Percentiles rank a stretch among this genome's conserved stretches.
Conservation (phyloP, 64 coral and sea anemone genomes). For the Actinia equina region DNA sequence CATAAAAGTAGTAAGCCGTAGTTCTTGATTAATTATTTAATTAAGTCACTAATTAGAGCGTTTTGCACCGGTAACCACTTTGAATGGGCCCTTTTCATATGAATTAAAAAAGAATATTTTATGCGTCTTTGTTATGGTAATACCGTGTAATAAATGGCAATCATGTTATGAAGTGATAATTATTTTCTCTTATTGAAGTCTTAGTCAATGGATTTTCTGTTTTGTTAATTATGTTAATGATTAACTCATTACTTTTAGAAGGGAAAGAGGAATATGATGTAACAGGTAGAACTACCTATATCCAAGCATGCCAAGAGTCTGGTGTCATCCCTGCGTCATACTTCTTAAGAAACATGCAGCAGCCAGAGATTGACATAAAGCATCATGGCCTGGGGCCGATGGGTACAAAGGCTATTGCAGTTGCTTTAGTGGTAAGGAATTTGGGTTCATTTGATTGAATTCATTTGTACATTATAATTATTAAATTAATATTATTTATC, state of each 20-base stretch:
- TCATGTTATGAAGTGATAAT: too few species aligned
- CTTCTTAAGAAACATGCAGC: constrained; percentile 87
- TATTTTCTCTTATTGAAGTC: too few species aligned
- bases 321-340: constrained; percentile 89
- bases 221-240: not conserved
- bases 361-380: constrained; percentile 87
- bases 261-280: constrained; percentile 98
- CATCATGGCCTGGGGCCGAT: constrained; percentile 93
- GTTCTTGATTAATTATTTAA: not conserved
- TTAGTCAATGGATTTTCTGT: not conserved
- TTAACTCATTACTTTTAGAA: constrained; percentile 35
- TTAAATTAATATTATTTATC: too few species aligned
- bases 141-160: too few species aligned
- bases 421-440: constrained; percentile 83
- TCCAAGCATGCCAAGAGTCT: constrained; percentile 82
- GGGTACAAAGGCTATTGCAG: constrained; percentile 86
- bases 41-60: not conserved
- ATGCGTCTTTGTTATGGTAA: not conserved
- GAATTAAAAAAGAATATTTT: not conserved
- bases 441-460: too few species aligned
- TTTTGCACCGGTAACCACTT: not conserved
- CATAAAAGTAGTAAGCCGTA: not conserved
- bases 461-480: not conserved
- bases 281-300: constrained; percentile 83
- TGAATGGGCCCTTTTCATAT: not conserved